These are phyloP conservation scores for Meandrina meandrites DNA, from an alignment of 92 coral and sea anemone genomes.

Conservation along the genomic window DNA sequence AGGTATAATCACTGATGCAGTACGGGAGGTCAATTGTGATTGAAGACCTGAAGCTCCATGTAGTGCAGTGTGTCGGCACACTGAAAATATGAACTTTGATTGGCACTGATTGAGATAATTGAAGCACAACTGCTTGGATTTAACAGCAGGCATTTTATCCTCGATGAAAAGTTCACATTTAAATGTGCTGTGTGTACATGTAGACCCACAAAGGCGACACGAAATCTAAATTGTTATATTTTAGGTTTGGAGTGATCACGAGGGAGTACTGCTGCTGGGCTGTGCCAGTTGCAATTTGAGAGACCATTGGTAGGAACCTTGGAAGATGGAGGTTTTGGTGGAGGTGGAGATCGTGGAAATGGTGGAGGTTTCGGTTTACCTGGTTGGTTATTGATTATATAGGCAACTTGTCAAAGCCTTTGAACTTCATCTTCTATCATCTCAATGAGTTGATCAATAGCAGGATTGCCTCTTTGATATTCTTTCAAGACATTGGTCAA, in stretches of 20 bases:
- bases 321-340: conserved; percentile 7
- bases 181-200: conserved; percentile 42
- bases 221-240: conserved; percentile 47
- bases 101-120: conserved; percentile 42
- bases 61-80: conserved; percentile 45
- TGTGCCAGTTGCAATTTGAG: conserved; percentile 27
- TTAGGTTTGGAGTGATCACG: conserved; percentile 31
- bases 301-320: too few species aligned
- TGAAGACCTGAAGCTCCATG: too few species aligned
- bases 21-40: background rate
- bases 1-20: background rate
- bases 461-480: conserved; percentile 36
- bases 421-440: conserved; percentile 13
- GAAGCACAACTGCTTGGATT: too few species aligned
- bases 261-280: conserved; percentile 1
- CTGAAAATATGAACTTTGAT: conserved; percentile 38
- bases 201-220: too few species aligned
- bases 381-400: conserved; percentile 36
- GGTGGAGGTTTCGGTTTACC: background rate
- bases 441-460: too few species aligned
- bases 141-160: conserved; percentile 45
- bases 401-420: too few species aligned
- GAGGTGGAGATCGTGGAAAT: too few species aligned
- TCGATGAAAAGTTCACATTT: conserved; percentile 45
- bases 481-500: conserved; percentile 39